Evolutionary conservation across 2,888 invertebrate genomes (phyloP).

Genomic region (Dryadula phaetusa): DNA sequence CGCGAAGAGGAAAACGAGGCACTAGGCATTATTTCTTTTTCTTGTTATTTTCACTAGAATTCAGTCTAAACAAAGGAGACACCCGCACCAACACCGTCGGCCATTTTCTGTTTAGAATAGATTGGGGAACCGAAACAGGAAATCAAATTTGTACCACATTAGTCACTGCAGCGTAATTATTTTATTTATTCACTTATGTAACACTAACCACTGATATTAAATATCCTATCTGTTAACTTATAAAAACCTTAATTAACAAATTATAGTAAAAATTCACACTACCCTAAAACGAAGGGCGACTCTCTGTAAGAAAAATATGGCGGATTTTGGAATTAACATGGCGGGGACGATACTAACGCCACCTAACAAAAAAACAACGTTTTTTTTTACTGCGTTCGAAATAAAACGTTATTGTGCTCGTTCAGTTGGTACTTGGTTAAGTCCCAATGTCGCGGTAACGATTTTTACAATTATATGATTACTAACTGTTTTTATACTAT

Average conservation of each 20-base stretch:
- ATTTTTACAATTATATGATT: background rate
- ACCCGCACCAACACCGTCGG: constrained; percentile 91
- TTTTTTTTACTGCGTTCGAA: constrained; percentile 47
- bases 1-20: constrained; percentile 97
- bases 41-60: constrained; percentile 82
- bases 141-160: constrained; percentile 70
- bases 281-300: constrained; percentile 76
- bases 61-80: constrained; percentile 92
- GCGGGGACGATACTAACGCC: constrained; percentile 66
- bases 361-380: constrained; percentile 53
- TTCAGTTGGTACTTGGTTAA: background rate
- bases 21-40: constrained; percentile 93
- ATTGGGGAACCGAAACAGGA: constrained; percentile 79
- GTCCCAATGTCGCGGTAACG: background rate
- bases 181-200: constrained; percentile 59
- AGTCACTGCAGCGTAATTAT: constrained; percentile 57
- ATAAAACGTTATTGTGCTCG: constrained; percentile 33
- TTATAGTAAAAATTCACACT: constrained; percentile 70
- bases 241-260: constrained; percentile 74
- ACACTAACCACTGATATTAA: constrained; percentile 73
- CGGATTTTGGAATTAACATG: constrained; percentile 74
- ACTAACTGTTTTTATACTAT: background rate
- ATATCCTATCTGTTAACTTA: constrained; percentile 68
- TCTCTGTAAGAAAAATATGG: constrained; percentile 77
- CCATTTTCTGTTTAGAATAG: constrained; percentile 91